A percentile compares a stretch with the other conserved stretches of the same genome.
Evolutionary conservation across 2,113 vertebrate genomes (phyloP).

Genomic region (Trinectes maculatus): DNA sequence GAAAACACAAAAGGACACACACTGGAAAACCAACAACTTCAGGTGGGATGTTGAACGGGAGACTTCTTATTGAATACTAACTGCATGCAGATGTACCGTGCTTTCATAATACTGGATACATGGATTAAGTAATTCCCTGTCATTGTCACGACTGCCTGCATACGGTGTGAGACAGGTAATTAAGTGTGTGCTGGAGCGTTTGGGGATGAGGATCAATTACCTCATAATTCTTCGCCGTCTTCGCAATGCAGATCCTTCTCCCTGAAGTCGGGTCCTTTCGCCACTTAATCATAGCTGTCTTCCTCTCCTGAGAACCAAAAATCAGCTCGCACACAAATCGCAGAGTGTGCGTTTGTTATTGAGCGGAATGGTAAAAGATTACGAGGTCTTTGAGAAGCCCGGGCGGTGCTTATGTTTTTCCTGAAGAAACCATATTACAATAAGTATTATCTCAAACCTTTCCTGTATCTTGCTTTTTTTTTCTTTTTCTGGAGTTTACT

Average conservation of each 20-base stretch:
- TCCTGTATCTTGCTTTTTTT: constrained; percentile 20
- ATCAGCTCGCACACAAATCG: background rate
- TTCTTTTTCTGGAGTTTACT: constrained; percentile 10
- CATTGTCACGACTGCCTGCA: constrained; percentile 21
- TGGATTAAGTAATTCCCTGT: constrained; percentile 51
- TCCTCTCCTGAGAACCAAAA: background rate
- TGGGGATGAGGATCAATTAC: constrained; percentile 45
- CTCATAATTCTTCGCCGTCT: constrained; percentile 77
- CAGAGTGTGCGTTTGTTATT: constrained; percentile 9
- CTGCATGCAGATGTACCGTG: constrained; percentile 9
- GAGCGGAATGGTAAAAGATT: background rate
- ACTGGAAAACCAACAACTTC: too few relatives aligned
- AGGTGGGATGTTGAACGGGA: background rate
- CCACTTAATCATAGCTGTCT: background rate
- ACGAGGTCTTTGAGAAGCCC: background rate
- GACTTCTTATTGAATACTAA: constrained; percentile 1
- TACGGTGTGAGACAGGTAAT: constrained; percentile 65
- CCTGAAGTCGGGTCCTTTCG: constrained; percentile 39
- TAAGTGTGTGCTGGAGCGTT: constrained; percentile 39
- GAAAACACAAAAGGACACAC: too few relatives aligned
- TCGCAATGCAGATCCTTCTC: constrained; percentile 57
- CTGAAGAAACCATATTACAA: constrained; percentile 2
- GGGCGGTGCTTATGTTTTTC: constrained; percentile 20
- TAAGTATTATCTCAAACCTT: constrained; percentile 33
- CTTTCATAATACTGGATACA: constrained; percentile 7